A percentile compares a stretch with the other conserved stretches of the same genome.
phyloP scores from a whole-genome alignment of 2,888 invertebrate species.

The Buathra laborator region DNA sequence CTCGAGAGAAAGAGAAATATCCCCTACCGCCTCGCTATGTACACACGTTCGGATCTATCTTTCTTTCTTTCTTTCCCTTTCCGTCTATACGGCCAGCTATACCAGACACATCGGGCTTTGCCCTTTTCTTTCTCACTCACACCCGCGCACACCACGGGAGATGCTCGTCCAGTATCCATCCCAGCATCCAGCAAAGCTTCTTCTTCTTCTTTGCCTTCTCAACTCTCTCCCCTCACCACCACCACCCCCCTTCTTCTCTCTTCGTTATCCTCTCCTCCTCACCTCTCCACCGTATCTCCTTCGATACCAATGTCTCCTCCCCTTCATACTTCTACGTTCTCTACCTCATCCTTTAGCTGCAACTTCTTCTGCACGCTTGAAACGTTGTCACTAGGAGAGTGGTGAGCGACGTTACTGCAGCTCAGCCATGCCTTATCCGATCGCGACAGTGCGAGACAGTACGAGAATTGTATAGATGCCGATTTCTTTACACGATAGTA shows the following conservation, averaged over 20 bases:
- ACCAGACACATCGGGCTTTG: slow-evolving; percentile 4
- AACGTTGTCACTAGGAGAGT: slow-evolving; percentile 67
- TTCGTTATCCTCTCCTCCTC: slow-evolving; percentile 43
- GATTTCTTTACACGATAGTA: slow-evolving; percentile 56
- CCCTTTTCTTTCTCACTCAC: slow-evolving; percentile 29
- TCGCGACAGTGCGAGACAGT: slow-evolving; percentile 33
- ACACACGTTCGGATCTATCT: slow-evolving; percentile 21
- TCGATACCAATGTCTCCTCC: slow-evolving; percentile 62
- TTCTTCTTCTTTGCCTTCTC: slow-evolving; percentile 62
- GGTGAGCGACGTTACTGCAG: slow-evolving; percentile 67
- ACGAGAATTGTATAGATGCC: neutral
- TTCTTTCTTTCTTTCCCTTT: slow-evolving; percentile 38
- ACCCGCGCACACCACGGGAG: slow-evolving; percentile 16
- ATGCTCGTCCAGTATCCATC: slow-evolving; percentile 47
- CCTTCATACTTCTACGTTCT: slow-evolving; percentile 40
- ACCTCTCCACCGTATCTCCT: slow-evolving; percentile 61
- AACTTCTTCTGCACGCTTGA: slow-evolving; percentile 66
- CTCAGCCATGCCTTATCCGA: slow-evolving; percentile 71
- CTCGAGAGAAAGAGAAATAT: neutral
- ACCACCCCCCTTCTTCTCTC: slow-evolving; percentile 48
- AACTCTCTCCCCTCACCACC: slow-evolving; percentile 13
- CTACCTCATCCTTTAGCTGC: slow-evolving; percentile 62
- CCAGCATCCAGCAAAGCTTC: slow-evolving; percentile 52
- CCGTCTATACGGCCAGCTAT: slow-evolving; percentile 22
- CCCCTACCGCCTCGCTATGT: neutral